Percentiles rank a stretch among this genome's conserved stretches.
phyloP scores from a whole-genome alignment of 2,888 invertebrate species.

The Steinernema hermaphroditum region DNA sequence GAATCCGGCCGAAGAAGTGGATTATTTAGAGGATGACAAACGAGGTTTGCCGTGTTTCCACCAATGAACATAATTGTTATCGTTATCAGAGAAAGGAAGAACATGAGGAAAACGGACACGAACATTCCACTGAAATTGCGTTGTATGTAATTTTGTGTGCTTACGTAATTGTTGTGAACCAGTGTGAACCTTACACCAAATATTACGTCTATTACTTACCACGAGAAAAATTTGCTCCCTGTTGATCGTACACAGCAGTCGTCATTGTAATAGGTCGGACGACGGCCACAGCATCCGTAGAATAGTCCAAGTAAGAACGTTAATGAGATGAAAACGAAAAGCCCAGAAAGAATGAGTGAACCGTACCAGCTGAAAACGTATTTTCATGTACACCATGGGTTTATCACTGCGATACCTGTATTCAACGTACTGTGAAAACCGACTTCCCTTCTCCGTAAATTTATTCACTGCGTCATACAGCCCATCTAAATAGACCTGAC shows the following conservation, averaged over 20 bases:
- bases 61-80: slow-evolving; percentile 54
- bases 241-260: slow-evolving; percentile 69
- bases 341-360: slow-evolving; percentile 67
- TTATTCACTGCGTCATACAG: slow-evolving; percentile 54
- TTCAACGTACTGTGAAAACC: slow-evolving; percentile 46
- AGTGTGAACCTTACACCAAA: too few species aligned
- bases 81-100: slow-evolving; percentile 51
- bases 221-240: slow-evolving; percentile 68
- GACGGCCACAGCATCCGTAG: slow-evolving; percentile 69
- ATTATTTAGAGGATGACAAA: slow-evolving; percentile 60
- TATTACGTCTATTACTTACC: too few species aligned
- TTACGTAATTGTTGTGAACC: not conserved
- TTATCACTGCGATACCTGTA: slow-evolving; percentile 47
- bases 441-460: slow-evolving; percentile 50
- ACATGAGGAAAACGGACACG: slow-evolving; percentile 52
- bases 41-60: slow-evolving; percentile 55
- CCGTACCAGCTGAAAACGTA: slow-evolving; percentile 67
- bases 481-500: slow-evolving; percentile 56
- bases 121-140: slow-evolving; percentile 57
- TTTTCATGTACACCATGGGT: not conserved
- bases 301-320: slow-evolving; percentile 68
- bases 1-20: slow-evolving; percentile 58
- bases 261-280: slow-evolving; percentile 68
- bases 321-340: slow-evolving; percentile 67
- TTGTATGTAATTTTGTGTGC: not conserved